A percentile compares a stretch with the other conserved stretches of the same genome.
Evolutionary conservation across 2,888 invertebrate genomes (phyloP).

Genomic region (Cantharis rustica): DNA sequence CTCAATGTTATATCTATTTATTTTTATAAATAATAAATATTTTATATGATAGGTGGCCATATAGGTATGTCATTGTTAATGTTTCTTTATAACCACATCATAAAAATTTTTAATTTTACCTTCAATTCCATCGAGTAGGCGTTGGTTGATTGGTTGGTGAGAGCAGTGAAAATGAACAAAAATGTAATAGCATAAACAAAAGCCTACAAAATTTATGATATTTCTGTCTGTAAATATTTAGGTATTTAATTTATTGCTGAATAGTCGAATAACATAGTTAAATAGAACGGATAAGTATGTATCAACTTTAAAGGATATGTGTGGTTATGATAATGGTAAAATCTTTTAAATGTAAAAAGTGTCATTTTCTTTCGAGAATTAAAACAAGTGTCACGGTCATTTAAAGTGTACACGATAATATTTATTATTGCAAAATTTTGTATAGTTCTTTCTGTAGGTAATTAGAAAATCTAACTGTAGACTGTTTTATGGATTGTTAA

Average conservation of each 20-base stretch:
- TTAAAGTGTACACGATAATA: not conserved
- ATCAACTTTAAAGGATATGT: not conserved
- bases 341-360: not conserved
- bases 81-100: not conserved
- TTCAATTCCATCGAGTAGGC: not conserved
- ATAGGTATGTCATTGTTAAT: not conserved
- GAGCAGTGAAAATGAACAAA: not conserved
- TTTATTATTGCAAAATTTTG: not conserved
- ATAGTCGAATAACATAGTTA: not conserved
- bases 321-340: not conserved
- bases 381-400: not conserved
- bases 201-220: not conserved
- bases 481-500: slow-evolving; percentile 12
- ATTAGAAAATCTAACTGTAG: slow-evolving; percentile 18
- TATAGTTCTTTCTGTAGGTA: not conserved
- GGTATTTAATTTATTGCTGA: not conserved
- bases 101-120: not conserved
- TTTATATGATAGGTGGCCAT: not conserved
- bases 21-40: not conserved
- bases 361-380: not conserved
- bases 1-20: not conserved
- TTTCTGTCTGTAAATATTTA: not conserved
- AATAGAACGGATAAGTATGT: not conserved
- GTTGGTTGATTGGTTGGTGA: not conserved
- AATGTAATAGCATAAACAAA: not conserved